These are phyloP conservation scores for Calyptommatus sinebrachiatus DNA, from an alignment of 2,113 vertebrate genomes.

Conservation along the genomic window DNA sequence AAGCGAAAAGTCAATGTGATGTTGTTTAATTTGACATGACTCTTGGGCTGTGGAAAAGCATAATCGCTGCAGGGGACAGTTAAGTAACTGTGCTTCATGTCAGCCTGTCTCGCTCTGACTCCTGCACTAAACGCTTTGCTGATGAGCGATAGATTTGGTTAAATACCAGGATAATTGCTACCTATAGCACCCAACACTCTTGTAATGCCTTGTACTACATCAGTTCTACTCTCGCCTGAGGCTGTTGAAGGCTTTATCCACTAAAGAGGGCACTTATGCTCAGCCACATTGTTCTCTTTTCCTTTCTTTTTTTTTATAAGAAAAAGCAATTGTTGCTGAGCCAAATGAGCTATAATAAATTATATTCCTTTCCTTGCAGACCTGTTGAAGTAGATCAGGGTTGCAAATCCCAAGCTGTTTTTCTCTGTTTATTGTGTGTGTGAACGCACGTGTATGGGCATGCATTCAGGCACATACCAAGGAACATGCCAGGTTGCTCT, in stretches of 20 bases:
- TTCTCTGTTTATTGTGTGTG: constrained; percentile 28
- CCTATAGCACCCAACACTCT: constrained; percentile 70
- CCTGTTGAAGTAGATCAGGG: constrained; percentile 61
- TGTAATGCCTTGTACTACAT: constrained; percentile 88
- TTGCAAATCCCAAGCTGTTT: constrained; percentile 47
- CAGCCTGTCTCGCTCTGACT: constrained; percentile 72
- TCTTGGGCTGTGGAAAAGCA: constrained; percentile 64
- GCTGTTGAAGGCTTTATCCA: constrained; percentile 74
- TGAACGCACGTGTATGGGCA: constrained; percentile 19
- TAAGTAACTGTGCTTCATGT: constrained; percentile 78
- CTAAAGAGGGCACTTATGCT: constrained; percentile 61
- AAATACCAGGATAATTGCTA: constrained; percentile 89
- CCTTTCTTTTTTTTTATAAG: constrained; percentile 64
- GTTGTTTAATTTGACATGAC: constrained; percentile 80
- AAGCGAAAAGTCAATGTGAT: constrained; percentile 79
- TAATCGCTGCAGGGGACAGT: constrained; percentile 79
- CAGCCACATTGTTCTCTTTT: constrained; percentile 72
- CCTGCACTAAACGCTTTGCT: constrained; percentile 76
- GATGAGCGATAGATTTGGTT: constrained; percentile 83
- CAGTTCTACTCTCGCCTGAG: constrained; percentile 85
- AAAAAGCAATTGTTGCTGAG: constrained; percentile 73
- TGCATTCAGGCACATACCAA: constrained; percentile 1
- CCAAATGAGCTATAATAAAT: constrained; percentile 73
- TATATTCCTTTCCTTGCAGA: constrained; percentile 38
- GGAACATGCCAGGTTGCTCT: constrained; percentile 24